Percentiles rank a stretch among this genome's conserved stretches.
Conservation (phyloP, 1,140 invertebrate genomes). For the Zaprionus inermis region DNA sequence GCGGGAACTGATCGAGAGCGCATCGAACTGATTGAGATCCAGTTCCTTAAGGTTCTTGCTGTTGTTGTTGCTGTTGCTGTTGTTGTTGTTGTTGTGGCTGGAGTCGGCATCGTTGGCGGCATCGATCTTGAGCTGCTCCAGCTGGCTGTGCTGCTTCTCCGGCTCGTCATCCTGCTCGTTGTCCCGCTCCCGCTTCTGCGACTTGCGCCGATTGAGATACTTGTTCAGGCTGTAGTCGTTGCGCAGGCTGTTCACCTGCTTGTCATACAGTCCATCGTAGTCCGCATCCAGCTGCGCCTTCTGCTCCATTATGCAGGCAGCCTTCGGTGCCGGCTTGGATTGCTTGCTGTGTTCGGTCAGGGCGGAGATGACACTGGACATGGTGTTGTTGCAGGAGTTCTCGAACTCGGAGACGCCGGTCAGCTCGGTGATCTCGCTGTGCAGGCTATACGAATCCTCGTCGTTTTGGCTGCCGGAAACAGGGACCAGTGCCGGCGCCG, state of each 20-base stretch:
- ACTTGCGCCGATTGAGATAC: slow-evolving; percentile 78
- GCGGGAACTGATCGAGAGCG: slow-evolving; percentile 75
- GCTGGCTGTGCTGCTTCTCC: slow-evolving; percentile 6
- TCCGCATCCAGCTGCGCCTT: slow-evolving; percentile 49
- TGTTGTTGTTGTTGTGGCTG: slow-evolving; percentile 41
- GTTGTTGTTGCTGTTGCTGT: slow-evolving; percentile 58
- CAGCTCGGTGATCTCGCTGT: slow-evolving; percentile 79
- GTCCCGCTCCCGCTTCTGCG: slow-evolving; percentile 45
- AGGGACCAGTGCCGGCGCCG: background rate
- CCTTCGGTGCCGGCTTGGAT: slow-evolving; percentile 22
- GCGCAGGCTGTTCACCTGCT: slow-evolving; percentile 74
- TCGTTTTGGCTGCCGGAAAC: slow-evolving; percentile 32
- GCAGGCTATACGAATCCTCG: slow-evolving; percentile 73
- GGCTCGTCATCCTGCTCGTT: slow-evolving; percentile 15
- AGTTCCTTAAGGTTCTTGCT: slow-evolving; percentile 57
- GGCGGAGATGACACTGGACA: slow-evolving; percentile 64
- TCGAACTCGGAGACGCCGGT: slow-evolving; percentile 78
- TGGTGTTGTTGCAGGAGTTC: slow-evolving; percentile 70
- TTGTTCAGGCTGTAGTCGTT: slow-evolving; percentile 81
- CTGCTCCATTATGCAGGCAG: background rate
- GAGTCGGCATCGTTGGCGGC: slow-evolving; percentile 43
- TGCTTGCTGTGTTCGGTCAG: slow-evolving; percentile 46
- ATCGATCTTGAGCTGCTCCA: slow-evolving; percentile 20
- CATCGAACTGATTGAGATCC: slow-evolving; percentile 76
- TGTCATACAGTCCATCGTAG: slow-evolving; percentile 70